Evolutionary conservation across 2,797 vertebrate species (phyloP).

Genomic region (Karalla daura): DNA sequence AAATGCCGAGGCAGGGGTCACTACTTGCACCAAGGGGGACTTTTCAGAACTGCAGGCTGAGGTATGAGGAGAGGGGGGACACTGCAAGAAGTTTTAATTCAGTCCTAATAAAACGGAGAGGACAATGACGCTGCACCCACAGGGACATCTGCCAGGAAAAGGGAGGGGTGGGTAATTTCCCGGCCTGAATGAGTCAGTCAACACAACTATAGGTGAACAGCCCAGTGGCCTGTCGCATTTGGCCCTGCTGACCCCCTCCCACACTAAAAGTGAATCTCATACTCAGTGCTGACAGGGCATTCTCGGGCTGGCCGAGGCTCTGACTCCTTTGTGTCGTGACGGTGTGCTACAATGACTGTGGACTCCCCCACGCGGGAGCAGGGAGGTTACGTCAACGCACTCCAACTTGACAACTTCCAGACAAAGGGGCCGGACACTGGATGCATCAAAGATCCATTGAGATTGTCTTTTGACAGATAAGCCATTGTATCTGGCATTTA

Average conservation of each 20-base stretch:
- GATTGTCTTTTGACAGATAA: neutral
- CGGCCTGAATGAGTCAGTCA: neutral
- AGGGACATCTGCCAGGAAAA: neutral
- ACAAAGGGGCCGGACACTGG: neutral
- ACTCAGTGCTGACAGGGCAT: slow-evolving; percentile 69
- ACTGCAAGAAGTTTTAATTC: too few species aligned
- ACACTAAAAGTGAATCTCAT: slow-evolving; percentile 48
- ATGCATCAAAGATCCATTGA: neutral
- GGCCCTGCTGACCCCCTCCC: slow-evolving; percentile 62
- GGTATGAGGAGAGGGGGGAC: too few species aligned
- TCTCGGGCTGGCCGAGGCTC: slow-evolving; percentile 40
- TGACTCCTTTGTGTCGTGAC: slow-evolving; percentile 63
- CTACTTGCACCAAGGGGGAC: neutral
- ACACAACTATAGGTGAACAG: slow-evolving; percentile 10
- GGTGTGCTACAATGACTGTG: slow-evolving; percentile 51
- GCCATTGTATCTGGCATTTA: neutral
- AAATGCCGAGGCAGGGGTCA: neutral
- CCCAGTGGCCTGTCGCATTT: neutral
- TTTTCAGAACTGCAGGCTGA: too few species aligned
- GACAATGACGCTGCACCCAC: neutral
- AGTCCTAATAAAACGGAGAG: neutral
- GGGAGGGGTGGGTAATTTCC: neutral
- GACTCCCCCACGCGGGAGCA: slow-evolving; percentile 8
- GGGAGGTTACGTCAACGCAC: slow-evolving; percentile 8
- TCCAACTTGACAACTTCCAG: slow-evolving; percentile 4